A percentile compares a stretch with the other conserved stretches of the same genome.
Conservation (phyloP, 2,888 invertebrate species). For the Mythimna ferrago region DNA sequence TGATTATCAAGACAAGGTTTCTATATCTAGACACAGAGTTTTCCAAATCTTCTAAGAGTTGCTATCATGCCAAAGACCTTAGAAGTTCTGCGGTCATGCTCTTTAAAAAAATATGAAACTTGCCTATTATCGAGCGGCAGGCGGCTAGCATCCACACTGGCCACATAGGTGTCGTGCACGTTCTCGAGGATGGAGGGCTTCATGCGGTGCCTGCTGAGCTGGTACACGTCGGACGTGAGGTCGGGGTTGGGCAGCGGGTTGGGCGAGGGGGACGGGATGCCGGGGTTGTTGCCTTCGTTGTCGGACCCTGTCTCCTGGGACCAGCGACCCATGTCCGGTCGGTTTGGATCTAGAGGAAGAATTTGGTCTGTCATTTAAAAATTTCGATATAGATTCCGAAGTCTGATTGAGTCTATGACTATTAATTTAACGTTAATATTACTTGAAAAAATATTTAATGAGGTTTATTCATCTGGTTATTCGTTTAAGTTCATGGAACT, state of each 20-base stretch:
- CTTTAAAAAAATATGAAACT: neutral
- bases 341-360: constrained; percentile 72
- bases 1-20: too few relatives aligned
- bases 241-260: constrained; percentile 95
- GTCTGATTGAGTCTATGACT: neutral
- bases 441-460: too few relatives aligned
- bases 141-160: constrained; percentile 84
- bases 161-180: constrained; percentile 90
- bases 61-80: too few relatives aligned
- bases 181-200: constrained; percentile 91
- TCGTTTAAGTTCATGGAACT: too few relatives aligned
- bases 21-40: too few relatives aligned
- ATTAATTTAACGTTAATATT: too few relatives aligned
- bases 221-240: constrained; percentile 92
- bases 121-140: constrained; percentile 86
- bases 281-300: constrained; percentile 89
- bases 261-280: constrained; percentile 84
- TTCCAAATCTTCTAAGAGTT: too few relatives aligned
- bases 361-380: neutral
- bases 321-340: constrained; percentile 91
- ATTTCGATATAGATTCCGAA: neutral
- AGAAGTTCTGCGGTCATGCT: too few relatives aligned
- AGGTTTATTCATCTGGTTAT: too few relatives aligned
- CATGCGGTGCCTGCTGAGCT: constrained; percentile 87
- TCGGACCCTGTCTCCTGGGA: constrained; percentile 95